Percentiles rank a stretch among this genome's conserved stretches.
phyloP scores from a whole-genome alignment of 2,113 vertebrate genomes.

The Trematomus loennbergii region DNA sequence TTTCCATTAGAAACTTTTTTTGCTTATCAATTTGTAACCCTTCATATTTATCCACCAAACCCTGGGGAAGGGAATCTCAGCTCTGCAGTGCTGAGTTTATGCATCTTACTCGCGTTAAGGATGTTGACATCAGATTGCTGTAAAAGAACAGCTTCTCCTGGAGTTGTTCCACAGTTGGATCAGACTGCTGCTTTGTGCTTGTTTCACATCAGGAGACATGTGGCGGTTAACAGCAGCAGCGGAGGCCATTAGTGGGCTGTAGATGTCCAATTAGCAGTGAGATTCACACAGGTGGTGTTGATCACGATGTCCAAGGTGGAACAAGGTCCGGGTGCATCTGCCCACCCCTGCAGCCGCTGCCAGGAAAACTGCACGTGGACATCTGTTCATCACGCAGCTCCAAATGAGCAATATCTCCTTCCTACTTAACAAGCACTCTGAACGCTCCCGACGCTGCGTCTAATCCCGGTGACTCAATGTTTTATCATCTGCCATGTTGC shows the following conservation, averaged over 20 bases:
- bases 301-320: conserved; percentile 61
- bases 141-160: conserved; percentile 9
- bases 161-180: neutral
- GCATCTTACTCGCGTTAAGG: neutral
- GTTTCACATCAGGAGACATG: neutral
- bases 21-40: neutral
- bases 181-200: neutral
- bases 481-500: conserved; percentile 45
- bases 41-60: neutral
- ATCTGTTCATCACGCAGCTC: conserved; percentile 64
- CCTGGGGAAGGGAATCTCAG: neutral
- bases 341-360: conserved; percentile 36
- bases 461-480: conserved; percentile 36
- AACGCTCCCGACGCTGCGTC: neutral
- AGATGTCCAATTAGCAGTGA: conserved; percentile 63
- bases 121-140: neutral
- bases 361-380: conserved; percentile 47
- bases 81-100: neutral
- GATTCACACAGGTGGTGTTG: conserved; percentile 55
- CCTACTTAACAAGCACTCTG: conserved; percentile 24
- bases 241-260: conserved; percentile 37
- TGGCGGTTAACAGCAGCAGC: conserved; percentile 37
- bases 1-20: neutral
- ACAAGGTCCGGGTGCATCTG: conserved; percentile 64
- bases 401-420: conserved; percentile 47